A percentile compares a stretch with the other conserved stretches of the same genome.
Evolutionary conservation across 2,888 invertebrate species (phyloP).

Genomic region (Notodonta ziczac): DNA sequence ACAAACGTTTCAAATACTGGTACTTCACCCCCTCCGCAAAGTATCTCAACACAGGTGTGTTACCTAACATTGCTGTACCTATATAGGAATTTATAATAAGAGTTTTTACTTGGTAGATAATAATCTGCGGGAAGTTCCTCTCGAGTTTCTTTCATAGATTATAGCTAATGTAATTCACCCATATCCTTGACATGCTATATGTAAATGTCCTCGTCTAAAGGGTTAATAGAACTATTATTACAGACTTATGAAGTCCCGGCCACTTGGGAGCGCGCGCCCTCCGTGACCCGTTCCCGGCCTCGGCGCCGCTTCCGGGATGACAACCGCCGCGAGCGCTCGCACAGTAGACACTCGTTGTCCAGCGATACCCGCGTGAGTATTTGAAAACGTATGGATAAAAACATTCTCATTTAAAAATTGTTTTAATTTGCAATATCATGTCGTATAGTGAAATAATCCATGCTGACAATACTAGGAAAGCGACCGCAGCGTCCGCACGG

Average conservation of each 20-base stretch:
- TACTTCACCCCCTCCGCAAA: conserved; percentile 94
- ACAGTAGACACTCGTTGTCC: conserved; percentile 87
- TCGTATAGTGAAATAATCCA: background rate
- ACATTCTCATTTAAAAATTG: background rate
- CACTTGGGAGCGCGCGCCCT: conserved; percentile 63
- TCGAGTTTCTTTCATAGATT: background rate
- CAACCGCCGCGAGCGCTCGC: conserved; percentile 83
- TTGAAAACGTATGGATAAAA: background rate
- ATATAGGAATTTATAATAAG: background rate
- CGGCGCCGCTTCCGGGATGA: conserved; percentile 70
- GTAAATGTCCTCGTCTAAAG: no score
- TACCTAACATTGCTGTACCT: background rate
- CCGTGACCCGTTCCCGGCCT: conserved; percentile 62
- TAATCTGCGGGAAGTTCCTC: no score
- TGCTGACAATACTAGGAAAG: conserved; percentile 58
- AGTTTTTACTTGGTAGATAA: no score
- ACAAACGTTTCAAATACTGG: conserved; percentile 86
- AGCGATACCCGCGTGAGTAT: conserved; percentile 86
- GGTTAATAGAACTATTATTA: conserved; percentile 11
- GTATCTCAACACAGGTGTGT: conserved; percentile 92
- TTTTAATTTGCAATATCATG: background rate
- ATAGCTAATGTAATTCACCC: background rate
- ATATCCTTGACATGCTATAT: background rate
- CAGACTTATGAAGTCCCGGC: conserved; percentile 80
- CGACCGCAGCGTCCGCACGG: conserved; percentile 69